A percentile compares a stretch with the other conserved stretches of the same genome.
Evolutionary conservation across 2,888 invertebrate genomes (phyloP).

Genomic region (Eustalomyia histrio): DNA sequence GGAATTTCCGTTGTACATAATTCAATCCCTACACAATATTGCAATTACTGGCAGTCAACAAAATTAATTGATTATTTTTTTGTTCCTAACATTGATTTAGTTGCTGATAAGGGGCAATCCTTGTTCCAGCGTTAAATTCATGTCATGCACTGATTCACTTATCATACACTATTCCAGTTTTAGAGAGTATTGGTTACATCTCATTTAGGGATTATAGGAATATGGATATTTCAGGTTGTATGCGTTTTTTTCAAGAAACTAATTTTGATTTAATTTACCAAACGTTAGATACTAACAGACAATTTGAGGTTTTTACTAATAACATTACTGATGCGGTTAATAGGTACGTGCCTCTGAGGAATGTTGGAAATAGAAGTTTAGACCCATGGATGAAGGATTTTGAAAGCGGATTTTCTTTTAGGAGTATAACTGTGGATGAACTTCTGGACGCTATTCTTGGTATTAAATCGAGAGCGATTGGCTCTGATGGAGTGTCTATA

Average conservation of each 20-base stretch:
- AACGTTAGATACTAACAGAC: too few species aligned
- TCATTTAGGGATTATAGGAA: too few species aligned
- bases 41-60: neutral
- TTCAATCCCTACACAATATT: too few species aligned
- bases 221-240: too few species aligned
- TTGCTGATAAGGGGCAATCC: neutral
- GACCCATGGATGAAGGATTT: neutral
- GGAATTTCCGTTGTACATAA: too few species aligned
- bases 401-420: neutral
- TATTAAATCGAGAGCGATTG: slow-evolving; percentile 9
- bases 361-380: neutral
- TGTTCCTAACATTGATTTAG: neutral
- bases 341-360: neutral
- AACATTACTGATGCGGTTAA: neutral
- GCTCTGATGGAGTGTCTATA: slow-evolving; percentile 10
- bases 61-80: neutral
- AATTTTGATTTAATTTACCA: too few species aligned
- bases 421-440: neutral
- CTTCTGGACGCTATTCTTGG: neutral
- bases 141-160: neutral
- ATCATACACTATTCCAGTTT: neutral
- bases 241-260: too few species aligned
- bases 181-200: too few species aligned
- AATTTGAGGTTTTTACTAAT: too few species aligned
- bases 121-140: neutral